Conservation (phyloP, 1,140 invertebrate genomes). For the Drosophila sp. region DNA sequence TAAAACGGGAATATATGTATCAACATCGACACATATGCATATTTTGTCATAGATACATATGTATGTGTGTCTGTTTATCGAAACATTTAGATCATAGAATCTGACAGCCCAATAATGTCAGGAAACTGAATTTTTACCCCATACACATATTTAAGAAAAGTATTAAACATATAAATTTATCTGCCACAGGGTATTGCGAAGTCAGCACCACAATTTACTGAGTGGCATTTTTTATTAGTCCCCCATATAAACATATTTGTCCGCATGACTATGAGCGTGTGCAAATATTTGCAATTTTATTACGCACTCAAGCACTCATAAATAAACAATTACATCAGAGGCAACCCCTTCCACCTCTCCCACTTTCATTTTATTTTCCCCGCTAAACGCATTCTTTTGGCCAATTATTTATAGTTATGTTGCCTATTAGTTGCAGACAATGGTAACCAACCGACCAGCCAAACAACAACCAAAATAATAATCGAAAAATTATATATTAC, state of each 20-base stretch:
- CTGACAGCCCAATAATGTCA: too few species aligned
- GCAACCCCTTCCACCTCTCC: neutral
- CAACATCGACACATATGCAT: too few species aligned
- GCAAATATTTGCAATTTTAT: slow-evolving; percentile 82
- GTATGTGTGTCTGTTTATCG: too few species aligned
- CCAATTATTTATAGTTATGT: slow-evolving; percentile 80
- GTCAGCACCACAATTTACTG: neutral
- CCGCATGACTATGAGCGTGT: slow-evolving; percentile 45
- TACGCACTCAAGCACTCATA: slow-evolving; percentile 80
- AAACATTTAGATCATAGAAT: too few species aligned
- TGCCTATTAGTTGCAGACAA: slow-evolving; percentile 61
- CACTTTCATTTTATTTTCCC: slow-evolving; percentile 2
- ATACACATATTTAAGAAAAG: neutral
- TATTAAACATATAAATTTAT: neutral
- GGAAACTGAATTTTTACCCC: neutral
- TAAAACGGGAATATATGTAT: neutral
- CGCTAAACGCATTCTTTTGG: slow-evolving; percentile 48
- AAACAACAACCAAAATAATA: slow-evolving; percentile 1
- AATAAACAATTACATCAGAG: slow-evolving; percentile 76
- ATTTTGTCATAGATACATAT: too few species aligned
- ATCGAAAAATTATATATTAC: neutral
- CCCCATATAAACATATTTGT: slow-evolving; percentile 22
- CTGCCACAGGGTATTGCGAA: neutral
- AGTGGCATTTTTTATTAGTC: slow-evolving; percentile 52
- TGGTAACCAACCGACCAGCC: slow-evolving; percentile 18